These are phyloP conservation scores for Galeopterus variegatus DNA, from an alignment of 2,113 vertebrate species.

Conservation along the genomic window DNA sequence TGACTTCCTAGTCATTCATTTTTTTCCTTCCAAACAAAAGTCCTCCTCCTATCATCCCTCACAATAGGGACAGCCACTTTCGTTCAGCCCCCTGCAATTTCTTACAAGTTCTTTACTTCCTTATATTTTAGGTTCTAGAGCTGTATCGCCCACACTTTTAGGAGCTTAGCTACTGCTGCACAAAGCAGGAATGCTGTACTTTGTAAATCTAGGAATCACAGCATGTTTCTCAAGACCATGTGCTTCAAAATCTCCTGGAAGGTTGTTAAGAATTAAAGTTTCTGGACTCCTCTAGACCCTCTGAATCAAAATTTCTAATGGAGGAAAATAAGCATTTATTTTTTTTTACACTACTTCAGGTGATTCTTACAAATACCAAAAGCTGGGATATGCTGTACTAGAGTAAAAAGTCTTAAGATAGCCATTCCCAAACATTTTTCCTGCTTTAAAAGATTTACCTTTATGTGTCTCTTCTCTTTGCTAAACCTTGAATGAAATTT, in stretches of 20 bases:
- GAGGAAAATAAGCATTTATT: background rate
- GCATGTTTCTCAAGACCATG: background rate
- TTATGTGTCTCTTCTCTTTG: background rate
- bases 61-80: background rate
- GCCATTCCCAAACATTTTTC: background rate
- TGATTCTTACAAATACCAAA: background rate
- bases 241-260: background rate
- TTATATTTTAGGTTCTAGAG: background rate
- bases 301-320: conserved; percentile 1
- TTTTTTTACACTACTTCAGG: background rate
- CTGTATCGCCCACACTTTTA: background rate
- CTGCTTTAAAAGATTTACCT: background rate
- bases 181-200: background rate
- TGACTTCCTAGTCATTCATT: background rate
- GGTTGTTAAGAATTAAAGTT: conserved; percentile 36
- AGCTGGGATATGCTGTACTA: background rate
- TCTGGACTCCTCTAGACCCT: background rate
- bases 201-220: background rate
- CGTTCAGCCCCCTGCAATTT: background rate
- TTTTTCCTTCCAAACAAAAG: background rate
- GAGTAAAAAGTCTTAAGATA: background rate
- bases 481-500: background rate
- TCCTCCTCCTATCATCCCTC: background rate
- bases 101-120: background rate
- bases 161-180: background rate